A percentile compares a stretch with the other conserved stretches of the same genome.
Conservation (phyloP, 1,140 invertebrate genomes). For the Antheraea mylitta region DNA sequence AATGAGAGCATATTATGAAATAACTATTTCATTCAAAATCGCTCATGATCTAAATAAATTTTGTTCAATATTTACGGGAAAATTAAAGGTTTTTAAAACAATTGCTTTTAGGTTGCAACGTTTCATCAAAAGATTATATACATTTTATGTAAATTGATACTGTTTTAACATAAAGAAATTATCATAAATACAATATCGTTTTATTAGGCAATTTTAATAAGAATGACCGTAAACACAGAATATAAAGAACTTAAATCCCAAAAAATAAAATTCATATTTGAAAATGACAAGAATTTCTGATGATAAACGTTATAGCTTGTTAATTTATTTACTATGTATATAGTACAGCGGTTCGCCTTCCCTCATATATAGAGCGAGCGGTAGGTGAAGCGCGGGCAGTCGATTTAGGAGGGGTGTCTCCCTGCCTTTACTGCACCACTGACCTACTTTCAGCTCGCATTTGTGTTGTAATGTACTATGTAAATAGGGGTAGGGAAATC, state of each 20-base stretch:
- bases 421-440: slow-evolving; percentile 56
- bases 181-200: too few relatives aligned
- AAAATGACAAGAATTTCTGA: background rate
- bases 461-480: background rate
- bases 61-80: too few relatives aligned
- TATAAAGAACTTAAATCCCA: background rate
- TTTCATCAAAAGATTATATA: too few relatives aligned
- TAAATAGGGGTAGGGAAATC: background rate
- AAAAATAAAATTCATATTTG: background rate
- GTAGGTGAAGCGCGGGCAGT: slow-evolving; percentile 8
- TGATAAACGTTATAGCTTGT: background rate
- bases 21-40: too few relatives aligned
- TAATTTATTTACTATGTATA: slow-evolving; percentile 10
- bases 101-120: too few relatives aligned
- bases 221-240: too few relatives aligned
- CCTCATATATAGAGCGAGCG: slow-evolving; percentile 17
- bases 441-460: slow-evolving; percentile 52
- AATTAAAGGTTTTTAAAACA: too few relatives aligned
- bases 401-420: slow-evolving; percentile 31
- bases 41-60: too few relatives aligned
- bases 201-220: too few relatives aligned
- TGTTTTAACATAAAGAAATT: too few relatives aligned
- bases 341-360: slow-evolving; percentile 33
- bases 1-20: too few relatives aligned
- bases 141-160: too few relatives aligned